Conservation (phyloP, 2,888 invertebrate genomes). For the Cantharis lateralis region DNA sequence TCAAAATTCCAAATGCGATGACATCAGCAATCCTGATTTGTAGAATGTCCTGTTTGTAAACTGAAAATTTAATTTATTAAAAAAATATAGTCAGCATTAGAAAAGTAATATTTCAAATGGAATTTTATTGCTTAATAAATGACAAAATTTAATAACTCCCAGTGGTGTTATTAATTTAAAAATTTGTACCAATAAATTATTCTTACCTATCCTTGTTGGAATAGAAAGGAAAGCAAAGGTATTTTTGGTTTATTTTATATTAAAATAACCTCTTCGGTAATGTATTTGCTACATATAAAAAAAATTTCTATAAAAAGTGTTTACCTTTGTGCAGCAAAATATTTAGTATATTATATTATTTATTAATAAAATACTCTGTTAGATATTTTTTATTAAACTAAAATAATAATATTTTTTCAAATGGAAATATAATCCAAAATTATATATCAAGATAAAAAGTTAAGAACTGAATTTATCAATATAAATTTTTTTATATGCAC, state of each 20-base stretch:
- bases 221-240: neutral
- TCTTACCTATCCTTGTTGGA: neutral
- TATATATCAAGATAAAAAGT: too few relatives aligned
- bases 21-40: neutral
- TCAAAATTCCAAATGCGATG: too few relatives aligned
- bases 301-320: neutral
- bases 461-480: too few relatives aligned
- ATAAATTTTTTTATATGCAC: too few relatives aligned
- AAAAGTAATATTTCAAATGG: neutral
- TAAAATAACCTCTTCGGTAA: neutral
- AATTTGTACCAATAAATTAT: neutral
- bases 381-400: neutral
- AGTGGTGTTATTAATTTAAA: neutral
- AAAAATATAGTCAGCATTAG: neutral
- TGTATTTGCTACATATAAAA: neutral
- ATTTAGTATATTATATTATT: too few relatives aligned
- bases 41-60: neutral
- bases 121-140: neutral
- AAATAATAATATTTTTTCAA: neutral
- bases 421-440: neutral
- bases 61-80: neutral
- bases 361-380: neutral
- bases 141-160: neutral
- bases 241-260: neutral
- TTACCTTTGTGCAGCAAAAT: neutral